phyloP scores from a whole-genome alignment of 2,888 invertebrate genomes.

The Amblyjoppa fuscipennis region DNA sequence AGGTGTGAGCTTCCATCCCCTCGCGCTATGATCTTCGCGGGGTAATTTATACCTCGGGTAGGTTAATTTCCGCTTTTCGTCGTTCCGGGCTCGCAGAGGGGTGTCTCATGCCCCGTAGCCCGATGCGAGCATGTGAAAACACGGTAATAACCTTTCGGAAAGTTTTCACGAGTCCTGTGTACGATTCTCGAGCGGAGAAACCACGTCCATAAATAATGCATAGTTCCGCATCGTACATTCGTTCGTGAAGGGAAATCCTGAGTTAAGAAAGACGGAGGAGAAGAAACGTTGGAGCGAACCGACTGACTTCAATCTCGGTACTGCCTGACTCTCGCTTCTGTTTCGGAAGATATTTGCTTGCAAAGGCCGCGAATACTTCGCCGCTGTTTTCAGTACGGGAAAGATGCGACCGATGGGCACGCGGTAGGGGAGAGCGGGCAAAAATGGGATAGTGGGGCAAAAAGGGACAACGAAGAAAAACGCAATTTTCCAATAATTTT shows the following conservation, averaged over 20 bases:
- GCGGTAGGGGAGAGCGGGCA: no score
- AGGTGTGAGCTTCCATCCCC: constrained; percentile 44
- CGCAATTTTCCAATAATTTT: no score
- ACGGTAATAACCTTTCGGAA: background rate
- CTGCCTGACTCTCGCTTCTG: constrained; percentile 20
- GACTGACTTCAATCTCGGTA: constrained; percentile 33
- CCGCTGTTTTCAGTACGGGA: background rate
- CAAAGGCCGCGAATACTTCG: constrained; percentile 11
- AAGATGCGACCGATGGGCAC: background rate
- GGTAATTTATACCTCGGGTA: constrained; percentile 1
- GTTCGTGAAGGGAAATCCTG: constrained; percentile 7
- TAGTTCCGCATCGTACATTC: constrained; percentile 53
- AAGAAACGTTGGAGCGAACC: background rate
- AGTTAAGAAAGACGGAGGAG: constrained; percentile 14
- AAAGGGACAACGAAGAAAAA: no score
- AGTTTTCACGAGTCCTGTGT: constrained; percentile 17
- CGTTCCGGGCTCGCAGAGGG: background rate
- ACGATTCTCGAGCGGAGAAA: constrained; percentile 29
- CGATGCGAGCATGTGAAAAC: constrained; percentile 19
- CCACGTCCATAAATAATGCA: constrained; percentile 65
- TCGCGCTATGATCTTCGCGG: background rate
- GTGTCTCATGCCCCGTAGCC: background rate
- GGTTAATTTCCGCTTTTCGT: constrained; percentile 25
- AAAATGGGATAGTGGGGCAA: no score
- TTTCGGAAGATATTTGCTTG: constrained; percentile 29